Base-by-base conservation (phyloP, 2,113 vertebrate species). In the Dipodomys merriami region DNA sequence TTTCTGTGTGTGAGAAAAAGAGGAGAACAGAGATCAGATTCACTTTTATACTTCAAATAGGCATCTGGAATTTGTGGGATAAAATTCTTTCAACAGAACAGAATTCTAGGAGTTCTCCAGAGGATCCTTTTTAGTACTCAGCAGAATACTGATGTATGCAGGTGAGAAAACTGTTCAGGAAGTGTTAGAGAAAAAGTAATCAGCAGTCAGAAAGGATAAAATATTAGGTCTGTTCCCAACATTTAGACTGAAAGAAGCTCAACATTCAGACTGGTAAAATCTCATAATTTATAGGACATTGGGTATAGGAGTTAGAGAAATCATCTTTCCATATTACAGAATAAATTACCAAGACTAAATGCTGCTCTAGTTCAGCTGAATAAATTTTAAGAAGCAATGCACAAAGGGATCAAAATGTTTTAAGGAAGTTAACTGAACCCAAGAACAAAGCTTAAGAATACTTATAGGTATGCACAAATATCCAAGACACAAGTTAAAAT, bases 391-490 rank as follows among this genome's bases (percentile, higher is more conserved):
- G 92, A 82, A 90, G 16, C 29, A 94, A 82, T 39, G 64, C 23
- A 19, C 25, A 64, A 64, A 64, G 62, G 62, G 62, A 64, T 86
- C 30, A 82, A 89, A 94, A 82, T n/a, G 23, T 87, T 93, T 91
- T 44, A 82, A 82, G 60, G 35, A 94, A 82, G 33, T 85, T 84
- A 94, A 95, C 39, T 85, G 46, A n/a, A 90, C 81, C 49, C 11
- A 7, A 85, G n/a, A 93, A 94, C 83, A 94, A 93, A 91, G 79
- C 74, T 94, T n/a, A 64, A 57, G 35, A 88, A 62, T 77, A 87
- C 88, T 92, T 95, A 73, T 85, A 77, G 73, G 46, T 88, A 90
- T 85, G 72, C 80, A 90, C 76, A 88, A 93, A 82, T 92, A 82
- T 78, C 39, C 74, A 88, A 74, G 78, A 91, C 74, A 74, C 69